phyloP scores from a whole-genome alignment of 2,797 vertebrate species.

The Lagocephalus sceleratus region DNA sequence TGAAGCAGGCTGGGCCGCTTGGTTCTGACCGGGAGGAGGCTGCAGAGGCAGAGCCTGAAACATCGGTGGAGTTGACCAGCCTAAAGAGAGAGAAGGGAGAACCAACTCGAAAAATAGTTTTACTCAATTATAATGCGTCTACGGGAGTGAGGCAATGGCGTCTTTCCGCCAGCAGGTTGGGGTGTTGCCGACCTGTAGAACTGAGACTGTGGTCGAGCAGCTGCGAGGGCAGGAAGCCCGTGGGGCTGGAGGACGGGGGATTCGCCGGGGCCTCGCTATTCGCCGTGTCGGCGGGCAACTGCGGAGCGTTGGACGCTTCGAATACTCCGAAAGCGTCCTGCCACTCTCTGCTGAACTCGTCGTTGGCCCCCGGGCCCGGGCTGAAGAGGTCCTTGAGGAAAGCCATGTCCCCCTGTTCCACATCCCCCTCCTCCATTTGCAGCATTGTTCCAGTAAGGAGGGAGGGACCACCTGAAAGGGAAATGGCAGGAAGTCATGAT shows the following conservation, averaged over 20 bases:
- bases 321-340: constrained; percentile 74
- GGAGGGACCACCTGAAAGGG: constrained; percentile 33
- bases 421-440: constrained; percentile 63
- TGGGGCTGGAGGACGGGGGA: constrained; percentile 59
- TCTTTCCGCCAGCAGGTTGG: constrained; percentile 26
- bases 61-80: constrained; percentile 81
- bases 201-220: constrained; percentile 84
- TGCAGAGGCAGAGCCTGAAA: constrained; percentile 75
- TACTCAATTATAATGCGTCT: too few species aligned
- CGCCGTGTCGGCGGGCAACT: neutral
- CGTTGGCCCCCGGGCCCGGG: constrained; percentile 55
- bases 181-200: constrained; percentile 63
- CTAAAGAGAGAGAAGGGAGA: constrained; percentile 43
- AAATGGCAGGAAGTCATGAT: neutral
- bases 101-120: fast-evolving
- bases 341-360: constrained; percentile 73
- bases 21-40: constrained; percentile 57
- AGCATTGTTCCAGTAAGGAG: neutral
- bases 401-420: constrained; percentile 77
- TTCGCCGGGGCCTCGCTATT: constrained; percentile 33
- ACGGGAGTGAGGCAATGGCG: neutral
- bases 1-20: constrained; percentile 58
- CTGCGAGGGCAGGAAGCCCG: constrained; percentile 83
- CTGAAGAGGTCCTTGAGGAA: constrained; percentile 81
- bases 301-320: constrained; percentile 30